A percentile compares a stretch with the other conserved stretches of the same genome.
Evolutionary conservation across 2,888 invertebrate species (phyloP).

Genomic region (Laothoe populi): DNA sequence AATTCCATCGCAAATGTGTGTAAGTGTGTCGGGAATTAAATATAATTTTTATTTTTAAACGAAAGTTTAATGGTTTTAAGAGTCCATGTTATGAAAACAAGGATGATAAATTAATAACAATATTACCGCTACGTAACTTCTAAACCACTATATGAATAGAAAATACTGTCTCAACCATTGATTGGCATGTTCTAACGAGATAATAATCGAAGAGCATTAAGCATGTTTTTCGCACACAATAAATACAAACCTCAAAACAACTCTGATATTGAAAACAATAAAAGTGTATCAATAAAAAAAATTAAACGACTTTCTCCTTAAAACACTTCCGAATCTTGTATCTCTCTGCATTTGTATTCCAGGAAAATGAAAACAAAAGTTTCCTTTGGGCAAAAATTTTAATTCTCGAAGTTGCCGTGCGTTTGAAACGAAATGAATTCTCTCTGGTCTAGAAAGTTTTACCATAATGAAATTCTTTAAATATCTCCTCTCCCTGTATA

Average conservation of each 20-base stretch:
- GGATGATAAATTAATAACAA: too few species aligned
- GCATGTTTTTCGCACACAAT: too few species aligned
- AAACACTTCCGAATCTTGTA: slow-evolving; percentile 42
- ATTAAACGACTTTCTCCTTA: slow-evolving; percentile 41
- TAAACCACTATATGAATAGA: too few species aligned
- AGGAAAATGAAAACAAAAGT: slow-evolving; percentile 63
- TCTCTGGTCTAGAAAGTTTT: slow-evolving; percentile 66
- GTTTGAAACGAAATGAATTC: slow-evolving; percentile 73
- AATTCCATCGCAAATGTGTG: slow-evolving; percentile 12
- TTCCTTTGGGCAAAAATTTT: slow-evolving; percentile 67
- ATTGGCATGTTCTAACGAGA: too few species aligned
- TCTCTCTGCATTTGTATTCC: slow-evolving; percentile 53
- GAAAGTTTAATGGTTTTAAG: background rate
- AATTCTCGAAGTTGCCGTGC: slow-evolving; percentile 65
- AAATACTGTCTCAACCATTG: too few species aligned
- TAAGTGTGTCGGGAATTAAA: background rate
- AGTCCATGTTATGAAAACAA: too few species aligned
- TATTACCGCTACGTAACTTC: too few species aligned
- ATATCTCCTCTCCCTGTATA: slow-evolving; percentile 61
- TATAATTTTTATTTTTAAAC: background rate
- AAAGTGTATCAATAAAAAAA: slow-evolving; percentile 37
- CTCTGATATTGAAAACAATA: background rate
- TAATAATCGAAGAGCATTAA: too few species aligned
- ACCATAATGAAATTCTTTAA: slow-evolving; percentile 82
- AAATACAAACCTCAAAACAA: background rate